Evolutionary conservation across 2,888 invertebrate species (phyloP).

Genomic region (Alloscopus bannaensis): DNA sequence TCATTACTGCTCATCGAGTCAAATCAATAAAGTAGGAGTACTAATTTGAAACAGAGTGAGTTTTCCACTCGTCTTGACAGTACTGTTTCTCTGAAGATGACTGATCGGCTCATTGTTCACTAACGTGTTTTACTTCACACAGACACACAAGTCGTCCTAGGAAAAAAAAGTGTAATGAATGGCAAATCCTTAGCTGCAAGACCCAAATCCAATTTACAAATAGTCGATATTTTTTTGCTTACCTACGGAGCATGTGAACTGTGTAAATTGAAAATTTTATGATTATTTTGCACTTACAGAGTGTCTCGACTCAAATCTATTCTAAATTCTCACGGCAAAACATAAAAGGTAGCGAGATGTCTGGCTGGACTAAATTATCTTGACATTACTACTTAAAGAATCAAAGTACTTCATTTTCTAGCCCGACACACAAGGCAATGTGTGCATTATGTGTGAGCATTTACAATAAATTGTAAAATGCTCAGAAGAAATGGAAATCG

Average conservation of each 20-base stretch:
- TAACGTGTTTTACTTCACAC: constrained; percentile 14
- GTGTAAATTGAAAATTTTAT: too few relatives aligned
- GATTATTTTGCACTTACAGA: neutral
- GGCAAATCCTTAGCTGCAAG: neutral
- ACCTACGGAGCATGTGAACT: too few relatives aligned
- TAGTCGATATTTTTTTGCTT: neutral
- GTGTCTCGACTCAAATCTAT: neutral
- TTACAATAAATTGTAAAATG: neutral
- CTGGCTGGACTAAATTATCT: constrained; percentile 57
- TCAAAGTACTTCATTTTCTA: neutral
- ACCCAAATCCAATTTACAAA: neutral
- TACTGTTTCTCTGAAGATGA: constrained; percentile 7
- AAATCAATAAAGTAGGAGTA: neutral
- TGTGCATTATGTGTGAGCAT: neutral
- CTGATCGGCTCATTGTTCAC: constrained; percentile 25
- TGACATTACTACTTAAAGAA: constrained; percentile 50
- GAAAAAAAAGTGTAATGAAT: neutral
- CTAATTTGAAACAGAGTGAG: constrained; percentile 12
- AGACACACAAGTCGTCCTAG: neutral
- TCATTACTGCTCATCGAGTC: neutral
- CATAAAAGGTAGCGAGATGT: constrained; percentile 21
- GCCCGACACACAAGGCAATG: neutral
- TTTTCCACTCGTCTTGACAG: neutral
- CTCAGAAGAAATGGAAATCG: neutral
- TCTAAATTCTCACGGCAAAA: constrained; percentile 54